These are phyloP conservation scores for Gymnarchus niloticus DNA, from an alignment of 2,113 vertebrate genomes.

Conservation along the genomic window DNA sequence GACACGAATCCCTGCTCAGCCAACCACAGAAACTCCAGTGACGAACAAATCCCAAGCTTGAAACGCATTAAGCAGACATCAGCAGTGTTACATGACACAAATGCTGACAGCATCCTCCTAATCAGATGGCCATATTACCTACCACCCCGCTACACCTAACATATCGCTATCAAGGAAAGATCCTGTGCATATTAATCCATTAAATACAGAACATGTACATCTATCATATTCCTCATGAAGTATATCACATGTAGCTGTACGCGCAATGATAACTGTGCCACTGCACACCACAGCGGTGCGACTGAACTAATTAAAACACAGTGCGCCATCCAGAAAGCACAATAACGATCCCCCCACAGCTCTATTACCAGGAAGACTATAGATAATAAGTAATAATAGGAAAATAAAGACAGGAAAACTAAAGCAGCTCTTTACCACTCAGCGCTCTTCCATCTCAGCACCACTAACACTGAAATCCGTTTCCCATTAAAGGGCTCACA, in stretches of 20 bases:
- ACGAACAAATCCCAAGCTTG: not conserved
- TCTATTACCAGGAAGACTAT: not conserved
- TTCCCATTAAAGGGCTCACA: not conserved
- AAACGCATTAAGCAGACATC: not conserved
- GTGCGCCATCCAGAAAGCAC: too few relatives aligned
- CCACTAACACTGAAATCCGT: not conserved
- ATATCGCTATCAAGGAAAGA: too few relatives aligned
- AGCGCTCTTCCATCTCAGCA: too few relatives aligned
- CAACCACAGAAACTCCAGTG: not conserved
- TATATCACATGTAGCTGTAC: not conserved
- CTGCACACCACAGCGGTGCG: not conserved
- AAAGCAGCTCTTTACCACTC: too few relatives aligned
- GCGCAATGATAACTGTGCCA: not conserved
- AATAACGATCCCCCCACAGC: too few relatives aligned
- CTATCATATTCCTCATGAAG: not conserved
- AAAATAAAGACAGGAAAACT: too few relatives aligned
- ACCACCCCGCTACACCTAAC: not conserved
- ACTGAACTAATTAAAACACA: not conserved
- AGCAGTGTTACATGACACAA: not conserved
- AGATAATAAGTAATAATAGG: too few relatives aligned
- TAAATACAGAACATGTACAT: not conserved
- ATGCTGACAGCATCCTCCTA: not conserved
- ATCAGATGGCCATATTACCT: not conserved
- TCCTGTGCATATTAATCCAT: not conserved
- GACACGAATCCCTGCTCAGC: slow-evolving; percentile 13